Conservation (phyloP, 2,888 invertebrate species). For the Smittia sp. region DNA sequence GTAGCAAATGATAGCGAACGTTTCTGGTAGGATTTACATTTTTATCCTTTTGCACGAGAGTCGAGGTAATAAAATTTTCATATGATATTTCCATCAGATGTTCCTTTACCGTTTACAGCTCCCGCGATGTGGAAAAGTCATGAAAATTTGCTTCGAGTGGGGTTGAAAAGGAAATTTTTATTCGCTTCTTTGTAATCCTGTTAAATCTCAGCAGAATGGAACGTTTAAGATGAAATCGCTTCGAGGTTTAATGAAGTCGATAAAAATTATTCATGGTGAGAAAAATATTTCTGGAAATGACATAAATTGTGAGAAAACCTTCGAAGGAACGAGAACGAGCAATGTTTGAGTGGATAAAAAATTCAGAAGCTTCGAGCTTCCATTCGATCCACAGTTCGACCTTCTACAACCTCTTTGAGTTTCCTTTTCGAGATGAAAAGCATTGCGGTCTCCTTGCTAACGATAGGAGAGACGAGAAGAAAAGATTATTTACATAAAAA, state of each 20-base stretch:
- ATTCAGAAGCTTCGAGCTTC: no score
- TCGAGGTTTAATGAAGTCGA: not conserved
- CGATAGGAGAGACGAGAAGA: no score
- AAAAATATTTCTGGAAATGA: no score
- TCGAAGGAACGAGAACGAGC: no score
- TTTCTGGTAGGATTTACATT: constrained; percentile 10
- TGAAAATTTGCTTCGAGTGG: constrained; percentile 12
- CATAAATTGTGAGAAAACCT: no score
- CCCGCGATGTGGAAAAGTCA: constrained; percentile 5
- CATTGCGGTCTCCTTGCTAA: not conserved
- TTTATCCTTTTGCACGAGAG: constrained; percentile 7
- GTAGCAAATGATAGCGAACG: not conserved
- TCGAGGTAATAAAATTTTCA: constrained; percentile 37
- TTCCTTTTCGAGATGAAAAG: not conserved
- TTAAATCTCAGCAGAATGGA: not conserved
- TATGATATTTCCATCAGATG: constrained; percentile 37
- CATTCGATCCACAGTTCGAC: no score
- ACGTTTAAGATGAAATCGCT: not conserved
- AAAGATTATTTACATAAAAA: not conserved
- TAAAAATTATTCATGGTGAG: no score
- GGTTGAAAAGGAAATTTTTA: constrained; percentile 7
- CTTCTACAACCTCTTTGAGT: not conserved
- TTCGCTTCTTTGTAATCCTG: not conserved
- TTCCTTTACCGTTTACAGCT: constrained; percentile 11
- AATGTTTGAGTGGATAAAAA: no score